These are phyloP conservation scores for Aphidoletes aphidimyza DNA, from an alignment of 2,888 invertebrate species.

Conservation along the genomic window DNA sequence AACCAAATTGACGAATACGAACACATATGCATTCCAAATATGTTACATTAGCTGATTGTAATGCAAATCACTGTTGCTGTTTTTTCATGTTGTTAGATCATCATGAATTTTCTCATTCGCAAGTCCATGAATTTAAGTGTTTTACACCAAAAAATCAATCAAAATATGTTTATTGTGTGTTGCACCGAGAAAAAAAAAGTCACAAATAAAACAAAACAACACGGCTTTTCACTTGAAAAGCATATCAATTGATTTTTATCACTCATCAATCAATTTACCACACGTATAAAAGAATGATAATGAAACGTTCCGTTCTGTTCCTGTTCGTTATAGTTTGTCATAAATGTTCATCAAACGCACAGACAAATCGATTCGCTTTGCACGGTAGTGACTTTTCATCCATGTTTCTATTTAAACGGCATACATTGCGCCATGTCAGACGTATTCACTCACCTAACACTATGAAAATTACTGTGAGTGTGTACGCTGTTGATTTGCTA, in stretches of 20 bases:
- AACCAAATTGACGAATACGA: not conserved
- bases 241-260: not conserved
- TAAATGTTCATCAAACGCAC: slow-evolving; percentile 33
- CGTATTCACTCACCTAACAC: not conserved
- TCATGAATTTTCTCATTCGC: not conserved
- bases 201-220: not conserved
- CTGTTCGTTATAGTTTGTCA: not conserved
- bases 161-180: slow-evolving; percentile 3
- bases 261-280: not conserved
- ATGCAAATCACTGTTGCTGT: not conserved
- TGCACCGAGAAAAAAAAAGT: not conserved
- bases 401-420: not conserved
- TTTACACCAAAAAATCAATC: not conserved
- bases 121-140: not conserved
- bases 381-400: slow-evolving; percentile 8
- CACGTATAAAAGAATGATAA: not conserved
- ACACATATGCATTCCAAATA: not conserved
- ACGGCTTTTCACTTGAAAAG: not conserved
- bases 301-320: not conserved
- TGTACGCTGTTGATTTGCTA: not conserved
- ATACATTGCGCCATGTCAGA: not conserved
- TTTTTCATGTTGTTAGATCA: not conserved
- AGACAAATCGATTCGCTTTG: not conserved
- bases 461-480: not conserved
- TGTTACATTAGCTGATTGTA: not conserved